Conservation (phyloP, 2,888 invertebrate species). For the Ctena decussata region DNA sequence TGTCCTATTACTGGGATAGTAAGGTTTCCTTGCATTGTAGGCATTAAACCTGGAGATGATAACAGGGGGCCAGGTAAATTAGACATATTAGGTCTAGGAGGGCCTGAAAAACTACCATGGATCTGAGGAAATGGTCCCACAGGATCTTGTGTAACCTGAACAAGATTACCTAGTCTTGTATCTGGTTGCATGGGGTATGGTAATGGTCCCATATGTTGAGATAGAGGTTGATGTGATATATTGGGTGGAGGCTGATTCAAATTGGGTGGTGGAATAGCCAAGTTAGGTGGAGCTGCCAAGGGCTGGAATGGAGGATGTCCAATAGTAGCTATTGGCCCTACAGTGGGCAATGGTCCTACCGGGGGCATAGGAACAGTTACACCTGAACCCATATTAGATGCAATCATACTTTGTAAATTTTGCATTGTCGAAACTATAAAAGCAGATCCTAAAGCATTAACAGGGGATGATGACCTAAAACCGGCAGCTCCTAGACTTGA, state of each 20-base stretch:
- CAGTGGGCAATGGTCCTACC: neutral
- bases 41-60: neutral
- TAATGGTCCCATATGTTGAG: neutral
- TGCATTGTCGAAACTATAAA: neutral
- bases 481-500: neutral
- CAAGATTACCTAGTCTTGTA: neutral
- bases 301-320: neutral
- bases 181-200: neutral
- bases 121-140: neutral
- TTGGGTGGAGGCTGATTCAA: neutral
- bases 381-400: neutral
- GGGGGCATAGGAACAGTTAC: neutral
- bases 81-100: neutral
- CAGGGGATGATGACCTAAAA: neutral
- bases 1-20: conserved; percentile 9
- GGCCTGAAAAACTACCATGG: neutral
- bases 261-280: neutral
- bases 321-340: neutral
- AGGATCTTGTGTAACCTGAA: neutral
- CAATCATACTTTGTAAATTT: neutral
- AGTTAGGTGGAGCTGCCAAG: neutral
- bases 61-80: neutral
- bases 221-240: neutral
- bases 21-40: neutral
- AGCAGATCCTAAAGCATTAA: neutral